Conservation (phyloP, 2,113 vertebrate species). For the Cariama cristata region DNA sequence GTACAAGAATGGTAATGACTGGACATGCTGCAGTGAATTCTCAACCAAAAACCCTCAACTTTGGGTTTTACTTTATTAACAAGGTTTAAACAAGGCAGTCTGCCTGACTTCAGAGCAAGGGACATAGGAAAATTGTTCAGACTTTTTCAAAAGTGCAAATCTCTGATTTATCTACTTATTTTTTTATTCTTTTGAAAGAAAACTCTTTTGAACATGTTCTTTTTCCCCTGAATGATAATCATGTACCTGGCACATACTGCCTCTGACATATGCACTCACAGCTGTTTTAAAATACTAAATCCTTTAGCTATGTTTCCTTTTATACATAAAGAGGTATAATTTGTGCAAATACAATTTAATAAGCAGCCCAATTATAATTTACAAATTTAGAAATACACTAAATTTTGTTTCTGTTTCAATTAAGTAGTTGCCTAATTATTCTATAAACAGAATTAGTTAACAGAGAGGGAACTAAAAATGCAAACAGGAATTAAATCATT, state of each 20-base stretch:
- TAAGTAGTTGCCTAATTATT: conserved; percentile 47
- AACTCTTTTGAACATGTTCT: neutral
- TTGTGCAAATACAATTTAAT: conserved; percentile 53
- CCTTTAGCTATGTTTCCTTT: conserved; percentile 4
- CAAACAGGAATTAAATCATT: neutral
- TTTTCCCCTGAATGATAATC: neutral
- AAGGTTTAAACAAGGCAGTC: neutral
- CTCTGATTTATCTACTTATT: neutral
- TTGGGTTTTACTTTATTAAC: neutral
- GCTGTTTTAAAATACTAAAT: conserved; percentile 14
- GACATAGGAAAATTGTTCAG: neutral
- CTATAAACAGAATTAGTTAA: conserved; percentile 48
- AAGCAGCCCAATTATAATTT: conserved; percentile 53
- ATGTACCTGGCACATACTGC: neutral
- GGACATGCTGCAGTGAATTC: neutral
- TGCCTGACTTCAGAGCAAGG: neutral
- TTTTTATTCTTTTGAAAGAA: neutral
- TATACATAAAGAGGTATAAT: conserved; percentile 40
- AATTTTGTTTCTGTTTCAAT: conserved; percentile 61
- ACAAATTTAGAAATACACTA: conserved; percentile 27
- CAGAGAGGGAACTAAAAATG: neutral
- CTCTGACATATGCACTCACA: neutral
- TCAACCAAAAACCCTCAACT: neutral
- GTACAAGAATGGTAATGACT: neutral
- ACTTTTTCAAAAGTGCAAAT: neutral